Conservation (phyloP, 2,113 vertebrate genomes). For the Platichthys flesus region DNA sequence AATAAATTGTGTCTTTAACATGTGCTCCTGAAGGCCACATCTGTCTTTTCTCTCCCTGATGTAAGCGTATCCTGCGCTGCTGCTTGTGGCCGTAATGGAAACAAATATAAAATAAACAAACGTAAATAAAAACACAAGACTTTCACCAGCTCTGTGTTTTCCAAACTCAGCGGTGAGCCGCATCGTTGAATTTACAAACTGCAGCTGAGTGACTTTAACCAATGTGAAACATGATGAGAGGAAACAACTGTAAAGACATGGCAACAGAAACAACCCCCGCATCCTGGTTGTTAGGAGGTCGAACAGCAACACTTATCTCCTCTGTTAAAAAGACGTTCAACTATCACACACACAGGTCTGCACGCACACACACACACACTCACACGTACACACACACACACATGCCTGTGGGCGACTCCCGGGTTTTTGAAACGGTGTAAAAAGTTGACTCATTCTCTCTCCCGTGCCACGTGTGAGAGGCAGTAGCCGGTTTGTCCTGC, state of each 20-base stretch:
- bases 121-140: background rate
- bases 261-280: background rate
- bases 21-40: slow-evolving; percentile 11
- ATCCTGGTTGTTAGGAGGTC: background rate
- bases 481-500: background rate
- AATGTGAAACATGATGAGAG: too few species aligned
- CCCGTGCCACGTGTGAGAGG: slow-evolving; percentile 38
- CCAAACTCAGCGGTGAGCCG: too few species aligned
- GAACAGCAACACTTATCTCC: background rate
- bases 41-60: background rate
- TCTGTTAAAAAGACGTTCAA: background rate
- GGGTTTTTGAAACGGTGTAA: background rate
- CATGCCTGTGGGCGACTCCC: background rate
- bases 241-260: too few species aligned
- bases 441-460: background rate
- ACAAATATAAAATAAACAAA: background rate
- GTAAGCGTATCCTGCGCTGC: background rate
- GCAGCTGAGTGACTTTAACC: too few species aligned
- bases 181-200: too few species aligned
- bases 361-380: too few species aligned
- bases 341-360: background rate
- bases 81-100: accelerated
- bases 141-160: background rate
- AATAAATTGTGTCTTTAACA: background rate
- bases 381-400: background rate